Percentiles rank a stretch among this genome's conserved stretches.
Conservation (phyloP, 2,113 vertebrate genomes). For the Cavia porcellus region DNA sequence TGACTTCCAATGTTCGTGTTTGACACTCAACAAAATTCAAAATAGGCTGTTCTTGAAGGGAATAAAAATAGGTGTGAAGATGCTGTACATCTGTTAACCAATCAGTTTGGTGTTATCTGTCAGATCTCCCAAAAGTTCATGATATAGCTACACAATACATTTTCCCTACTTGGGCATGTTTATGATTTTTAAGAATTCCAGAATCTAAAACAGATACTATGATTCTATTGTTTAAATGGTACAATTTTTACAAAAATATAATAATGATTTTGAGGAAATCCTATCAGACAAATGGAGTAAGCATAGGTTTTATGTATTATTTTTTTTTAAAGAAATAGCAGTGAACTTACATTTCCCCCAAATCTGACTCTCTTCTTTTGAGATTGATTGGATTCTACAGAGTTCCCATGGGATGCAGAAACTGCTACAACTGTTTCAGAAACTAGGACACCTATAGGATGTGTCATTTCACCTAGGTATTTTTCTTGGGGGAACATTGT, state of each 20-base stretch:
- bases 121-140: background rate
- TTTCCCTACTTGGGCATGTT: background rate
- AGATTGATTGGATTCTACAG: background rate
- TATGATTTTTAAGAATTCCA: slow-evolving; percentile 13
- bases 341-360: background rate
- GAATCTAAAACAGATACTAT: background rate
- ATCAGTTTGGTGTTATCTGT: background rate
- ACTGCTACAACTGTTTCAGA: background rate
- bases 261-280: slow-evolving; percentile 5
- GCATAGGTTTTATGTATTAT: background rate
- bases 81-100: slow-evolving; percentile 54
- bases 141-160: background rate
- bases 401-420: background rate
- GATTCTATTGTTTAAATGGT: background rate
- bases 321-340: background rate
- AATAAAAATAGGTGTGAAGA: slow-evolving; percentile 66
- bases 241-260: background rate
- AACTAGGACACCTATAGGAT: background rate
- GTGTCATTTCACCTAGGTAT: background rate
- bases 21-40: slow-evolving; percentile 62
- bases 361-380: background rate
- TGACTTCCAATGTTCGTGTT: slow-evolving; percentile 47
- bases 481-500: background rate
- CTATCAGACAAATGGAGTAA: background rate
- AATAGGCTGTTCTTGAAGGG: slow-evolving; percentile 56